Conservation (phyloP, 1,140 invertebrate genomes). For the Dendrolimus kikuchii region DNA sequence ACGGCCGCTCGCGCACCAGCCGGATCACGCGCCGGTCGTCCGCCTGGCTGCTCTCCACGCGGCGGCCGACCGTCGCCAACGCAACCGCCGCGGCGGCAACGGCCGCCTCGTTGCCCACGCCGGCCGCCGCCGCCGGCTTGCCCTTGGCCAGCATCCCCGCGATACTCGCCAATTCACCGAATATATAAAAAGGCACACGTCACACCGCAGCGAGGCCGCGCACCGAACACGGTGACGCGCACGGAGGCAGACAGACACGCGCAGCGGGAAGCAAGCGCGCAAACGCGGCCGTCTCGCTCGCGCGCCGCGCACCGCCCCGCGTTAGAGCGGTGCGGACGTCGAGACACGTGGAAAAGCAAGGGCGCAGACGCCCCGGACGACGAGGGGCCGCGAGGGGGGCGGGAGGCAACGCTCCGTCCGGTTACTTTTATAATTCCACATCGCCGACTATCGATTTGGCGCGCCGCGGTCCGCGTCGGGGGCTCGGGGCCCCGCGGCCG, state of each 20-base stretch:
- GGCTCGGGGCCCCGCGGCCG: no score
- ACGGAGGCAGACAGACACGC: conserved; percentile 56
- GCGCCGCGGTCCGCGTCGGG: conserved; percentile 6
- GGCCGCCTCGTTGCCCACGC: background rate
- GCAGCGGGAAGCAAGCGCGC: conserved; percentile 43
- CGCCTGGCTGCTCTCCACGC: conserved; percentile 52
- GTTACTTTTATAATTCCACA: conserved; percentile 38
- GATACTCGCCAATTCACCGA: background rate
- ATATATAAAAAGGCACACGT: conserved; percentile 21
- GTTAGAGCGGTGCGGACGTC: conserved; percentile 23
- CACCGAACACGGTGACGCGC: conserved; percentile 44
- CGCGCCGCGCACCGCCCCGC: conserved; percentile 13
- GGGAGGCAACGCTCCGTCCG: conserved; percentile 11
- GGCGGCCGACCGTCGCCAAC: conserved; percentile 27
- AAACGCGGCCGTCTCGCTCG: conserved; percentile 37
- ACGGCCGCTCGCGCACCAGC: conserved; percentile 42
- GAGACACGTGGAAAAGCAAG: conserved; percentile 53
- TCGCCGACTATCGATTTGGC: conserved; percentile 40
- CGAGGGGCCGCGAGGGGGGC: conserved; percentile 1
- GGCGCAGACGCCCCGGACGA: conserved; percentile 41
- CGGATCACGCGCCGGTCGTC: conserved; percentile 54
- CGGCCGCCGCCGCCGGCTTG: no score
- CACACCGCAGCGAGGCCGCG: conserved; percentile 35
- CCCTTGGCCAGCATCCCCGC: background rate
- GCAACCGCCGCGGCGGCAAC: background rate